These are phyloP conservation scores for Petrolisthes manimaculis DNA, from an alignment of 2,888 invertebrate species.

Conservation along the genomic window DNA sequence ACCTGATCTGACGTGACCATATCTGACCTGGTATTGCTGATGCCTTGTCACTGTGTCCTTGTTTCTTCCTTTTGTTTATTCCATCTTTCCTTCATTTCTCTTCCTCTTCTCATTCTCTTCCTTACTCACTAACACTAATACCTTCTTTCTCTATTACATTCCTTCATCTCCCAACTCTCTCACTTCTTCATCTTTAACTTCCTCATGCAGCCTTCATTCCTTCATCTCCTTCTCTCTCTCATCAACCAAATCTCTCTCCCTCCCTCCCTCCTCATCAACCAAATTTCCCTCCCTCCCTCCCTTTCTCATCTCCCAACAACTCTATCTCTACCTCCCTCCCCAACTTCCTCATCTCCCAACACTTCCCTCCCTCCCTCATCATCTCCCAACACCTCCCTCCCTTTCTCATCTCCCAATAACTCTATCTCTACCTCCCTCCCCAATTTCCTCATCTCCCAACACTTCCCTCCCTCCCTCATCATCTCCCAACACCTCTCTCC, in stretches of 20 bases:
- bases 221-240: conserved; percentile 1
- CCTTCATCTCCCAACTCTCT: not conserved
- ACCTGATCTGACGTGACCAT: no score
- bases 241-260: not conserved
- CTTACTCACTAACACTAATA: conserved; percentile 12
- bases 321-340: conserved; percentile 24
- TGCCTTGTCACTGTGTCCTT: not conserved
- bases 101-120: not conserved
- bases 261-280: not conserved
- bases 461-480: not conserved
- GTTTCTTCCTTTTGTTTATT: not conserved
- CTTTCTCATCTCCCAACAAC: not conserved
- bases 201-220: not conserved
- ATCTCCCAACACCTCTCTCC: not conserved
- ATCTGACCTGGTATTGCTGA: no score
- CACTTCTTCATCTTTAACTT: not conserved
- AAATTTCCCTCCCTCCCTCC: not conserved
- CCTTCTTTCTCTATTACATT: conserved; percentile 17
- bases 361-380: conserved; percentile 15
- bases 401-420: not conserved
- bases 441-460: not conserved
- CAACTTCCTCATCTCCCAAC: not conserved
- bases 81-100: not conserved
- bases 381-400: not conserved
- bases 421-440: not conserved